Percentiles rank a stretch among this genome's conserved stretches.
These are phyloP conservation scores for Scaptomyza pallida DNA, from an alignment of 1,140 invertebrate species.

Conservation along the genomic window DNA sequence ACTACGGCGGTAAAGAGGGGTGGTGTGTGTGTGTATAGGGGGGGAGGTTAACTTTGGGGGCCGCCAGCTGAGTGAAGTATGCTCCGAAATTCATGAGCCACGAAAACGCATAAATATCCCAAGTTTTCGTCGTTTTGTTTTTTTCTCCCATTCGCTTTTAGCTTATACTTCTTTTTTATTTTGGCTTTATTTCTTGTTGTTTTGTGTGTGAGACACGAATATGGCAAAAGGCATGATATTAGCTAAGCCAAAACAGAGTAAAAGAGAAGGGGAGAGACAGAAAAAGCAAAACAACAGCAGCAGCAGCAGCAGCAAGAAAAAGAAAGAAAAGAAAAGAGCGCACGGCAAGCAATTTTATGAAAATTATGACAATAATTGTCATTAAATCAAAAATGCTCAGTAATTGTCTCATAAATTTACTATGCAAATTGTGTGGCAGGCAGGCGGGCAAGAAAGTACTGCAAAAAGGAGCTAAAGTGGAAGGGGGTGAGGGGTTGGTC, in stretches of 20 bases:
- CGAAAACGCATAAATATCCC: conserved; percentile 79
- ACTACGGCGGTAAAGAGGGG: background rate
- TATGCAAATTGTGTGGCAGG: conserved; percentile 76
- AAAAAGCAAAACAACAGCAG: background rate
- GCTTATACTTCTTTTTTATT: conserved; percentile 35
- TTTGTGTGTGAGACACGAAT: conserved; percentile 58
- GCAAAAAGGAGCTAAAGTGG: background rate
- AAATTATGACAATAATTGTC: conserved; percentile 83
- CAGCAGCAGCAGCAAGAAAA: background rate
- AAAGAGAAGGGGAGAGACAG: background rate
- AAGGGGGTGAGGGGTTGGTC: conserved; percentile 31
- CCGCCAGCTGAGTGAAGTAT: conserved; percentile 69
- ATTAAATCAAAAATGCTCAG: conserved; percentile 82
- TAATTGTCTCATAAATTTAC: conserved; percentile 83
- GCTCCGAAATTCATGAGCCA: conserved; percentile 78
- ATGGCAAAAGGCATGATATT: conserved; percentile 66
- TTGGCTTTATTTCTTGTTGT: conserved; percentile 8
- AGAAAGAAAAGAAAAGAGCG: conserved; percentile 9
- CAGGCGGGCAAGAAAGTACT: background rate
- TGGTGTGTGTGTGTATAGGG: too few relatives aligned
- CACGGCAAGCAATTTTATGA: conserved; percentile 77
- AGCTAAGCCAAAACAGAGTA: conserved; percentile 51
- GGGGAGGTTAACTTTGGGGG: conserved; percentile 10
- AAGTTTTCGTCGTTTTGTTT: conserved; percentile 43
- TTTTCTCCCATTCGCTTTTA: conserved; percentile 7